phyloP scores from a whole-genome alignment of 2,113 vertebrate species.

The Scophthalmus maximus region DNA sequence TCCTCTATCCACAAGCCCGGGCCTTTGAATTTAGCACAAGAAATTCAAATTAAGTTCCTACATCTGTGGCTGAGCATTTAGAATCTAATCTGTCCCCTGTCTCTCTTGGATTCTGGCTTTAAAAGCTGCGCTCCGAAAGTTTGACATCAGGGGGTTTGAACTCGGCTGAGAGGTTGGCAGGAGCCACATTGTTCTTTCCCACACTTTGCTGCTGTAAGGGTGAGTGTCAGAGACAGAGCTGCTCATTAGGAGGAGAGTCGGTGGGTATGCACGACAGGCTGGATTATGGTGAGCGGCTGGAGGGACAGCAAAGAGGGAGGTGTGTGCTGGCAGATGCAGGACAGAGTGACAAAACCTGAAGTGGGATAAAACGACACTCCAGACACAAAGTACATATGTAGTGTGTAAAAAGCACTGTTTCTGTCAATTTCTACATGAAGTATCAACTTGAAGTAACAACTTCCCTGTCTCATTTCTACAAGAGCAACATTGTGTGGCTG shows the following conservation, averaged over 20 bases:
- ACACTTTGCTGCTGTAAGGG: conserved; percentile 22
- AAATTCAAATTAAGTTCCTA: conserved; percentile 44
- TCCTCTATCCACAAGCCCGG: conserved; percentile 6
- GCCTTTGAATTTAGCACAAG: conserved; percentile 32
- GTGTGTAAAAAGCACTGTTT: background rate
- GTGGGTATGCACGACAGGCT: conserved; percentile 5
- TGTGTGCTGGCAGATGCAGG: background rate
- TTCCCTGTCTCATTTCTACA: too few species aligned
- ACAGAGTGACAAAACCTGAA: background rate
- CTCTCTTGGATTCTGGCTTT: conserved; percentile 18
- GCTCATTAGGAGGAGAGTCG: conserved; percentile 46
- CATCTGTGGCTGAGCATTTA: conserved; percentile 34
- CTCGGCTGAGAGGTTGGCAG: conserved; percentile 31
- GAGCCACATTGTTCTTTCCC: conserved; percentile 32
- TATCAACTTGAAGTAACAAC: background rate
- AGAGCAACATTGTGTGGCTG: too few species aligned
- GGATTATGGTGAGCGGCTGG: conserved; percentile 37
- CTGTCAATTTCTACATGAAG: background rate
- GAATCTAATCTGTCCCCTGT: conserved; percentile 35
- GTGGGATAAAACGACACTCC: background rate
- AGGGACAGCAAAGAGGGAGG: background rate
- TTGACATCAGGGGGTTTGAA: conserved; percentile 51
- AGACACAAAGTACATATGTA: background rate
- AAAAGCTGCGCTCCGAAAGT: conserved; percentile 36
- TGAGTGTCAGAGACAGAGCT: conserved; percentile 37